These are phyloP conservation scores for Atta cephalotes DNA, from an alignment of 1,140 invertebrate genomes.

Conservation along the genomic window DNA sequence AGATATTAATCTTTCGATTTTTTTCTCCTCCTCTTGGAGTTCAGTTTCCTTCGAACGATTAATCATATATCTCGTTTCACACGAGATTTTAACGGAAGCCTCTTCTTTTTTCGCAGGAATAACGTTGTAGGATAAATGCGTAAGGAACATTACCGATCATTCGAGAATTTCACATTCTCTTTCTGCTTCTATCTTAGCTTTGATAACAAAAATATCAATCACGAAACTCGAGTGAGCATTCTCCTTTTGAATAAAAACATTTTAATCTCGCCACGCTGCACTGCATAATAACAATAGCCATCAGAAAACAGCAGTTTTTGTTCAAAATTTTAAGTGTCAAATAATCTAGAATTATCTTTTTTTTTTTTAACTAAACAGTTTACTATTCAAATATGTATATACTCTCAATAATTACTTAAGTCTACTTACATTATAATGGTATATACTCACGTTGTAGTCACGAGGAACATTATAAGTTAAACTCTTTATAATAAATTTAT, in stretches of 20 bases:
- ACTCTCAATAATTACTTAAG: neutral
- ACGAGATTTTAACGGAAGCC: neutral
- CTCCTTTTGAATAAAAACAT: slow-evolving; percentile 36
- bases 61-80: slow-evolving; percentile 25
- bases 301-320: neutral
- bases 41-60: slow-evolving; percentile 9
- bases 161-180: neutral
- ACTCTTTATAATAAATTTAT: neutral
- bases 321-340: neutral
- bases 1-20: slow-evolving; percentile 10
- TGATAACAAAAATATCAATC: slow-evolving; percentile 48
- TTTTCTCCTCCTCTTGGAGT: neutral
- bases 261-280: slow-evolving; percentile 31
- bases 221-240: slow-evolving; percentile 20
- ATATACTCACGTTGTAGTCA: neutral
- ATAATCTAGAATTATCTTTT: neutral
- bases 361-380: neutral
- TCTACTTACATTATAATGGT: too few species aligned
- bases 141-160: neutral
- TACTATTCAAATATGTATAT: neutral
- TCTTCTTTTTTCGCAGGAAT: neutral
- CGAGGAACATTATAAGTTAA: neutral
- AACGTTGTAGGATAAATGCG: slow-evolving; percentile 24
- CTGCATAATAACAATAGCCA: slow-evolving; percentile 19
- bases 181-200: neutral